phyloP scores from a whole-genome alignment of 2,888 invertebrate species.

The Crepidodera aurea region DNA sequence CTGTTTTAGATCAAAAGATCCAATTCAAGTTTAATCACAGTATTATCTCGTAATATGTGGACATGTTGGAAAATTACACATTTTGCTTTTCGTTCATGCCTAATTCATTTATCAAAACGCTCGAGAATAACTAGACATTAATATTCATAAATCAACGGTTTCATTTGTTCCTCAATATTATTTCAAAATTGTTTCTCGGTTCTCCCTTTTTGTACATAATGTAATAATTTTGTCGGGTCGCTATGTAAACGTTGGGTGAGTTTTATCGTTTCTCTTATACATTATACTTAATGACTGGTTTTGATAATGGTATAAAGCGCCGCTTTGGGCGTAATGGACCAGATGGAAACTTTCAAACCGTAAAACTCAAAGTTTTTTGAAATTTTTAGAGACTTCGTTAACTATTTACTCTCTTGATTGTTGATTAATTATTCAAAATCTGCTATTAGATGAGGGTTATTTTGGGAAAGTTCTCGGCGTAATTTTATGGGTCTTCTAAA shows the following conservation, averaged over 20 bases:
- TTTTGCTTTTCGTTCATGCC: too few species aligned
- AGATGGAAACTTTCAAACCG: conserved; percentile 28
- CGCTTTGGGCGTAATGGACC: conserved; percentile 28
- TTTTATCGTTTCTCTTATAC: conserved; percentile 22
- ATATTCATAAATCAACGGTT: conserved; percentile 6
- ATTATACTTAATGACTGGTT: conserved; percentile 29
- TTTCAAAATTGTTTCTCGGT: not conserved
- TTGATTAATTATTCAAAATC: conserved; percentile 34
- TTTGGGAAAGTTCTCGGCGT: not conserved
- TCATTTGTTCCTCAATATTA: not conserved
- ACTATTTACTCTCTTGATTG: conserved; percentile 32
- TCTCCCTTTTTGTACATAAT: conserved; percentile 10
- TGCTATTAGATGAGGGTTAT: conserved; percentile 20
- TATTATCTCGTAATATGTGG: too few species aligned
- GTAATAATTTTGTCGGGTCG: conserved; percentile 13
- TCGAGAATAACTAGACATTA: not conserved
- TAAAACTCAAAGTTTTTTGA: conserved; percentile 30
- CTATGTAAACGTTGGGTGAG: conserved; percentile 17
- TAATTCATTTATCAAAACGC: too few species aligned
- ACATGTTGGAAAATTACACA: too few species aligned
- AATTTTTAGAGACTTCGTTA: conserved; percentile 27
- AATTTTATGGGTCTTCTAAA: conserved; percentile 16
- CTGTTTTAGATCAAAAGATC: too few species aligned
- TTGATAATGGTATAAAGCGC: conserved; percentile 20
- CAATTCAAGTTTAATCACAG: too few species aligned